phyloP scores from a whole-genome alignment of 2,888 invertebrate genomes.

The Tetragnatha montana region DNA sequence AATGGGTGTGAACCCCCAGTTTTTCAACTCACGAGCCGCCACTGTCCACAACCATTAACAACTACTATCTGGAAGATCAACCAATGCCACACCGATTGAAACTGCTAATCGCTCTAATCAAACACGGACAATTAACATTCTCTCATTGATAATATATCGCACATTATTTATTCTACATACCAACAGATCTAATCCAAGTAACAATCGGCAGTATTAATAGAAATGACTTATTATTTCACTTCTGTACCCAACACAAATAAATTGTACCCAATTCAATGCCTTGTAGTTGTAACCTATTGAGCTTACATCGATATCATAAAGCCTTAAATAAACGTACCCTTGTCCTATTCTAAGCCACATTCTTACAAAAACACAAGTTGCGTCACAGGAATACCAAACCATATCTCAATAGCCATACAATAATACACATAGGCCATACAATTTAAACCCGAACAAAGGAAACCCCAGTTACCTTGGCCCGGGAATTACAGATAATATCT shows the following conservation, averaged over 20 bases:
- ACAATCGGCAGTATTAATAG: too few species aligned
- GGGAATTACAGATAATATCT: constrained; percentile 28
- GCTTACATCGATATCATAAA: background rate
- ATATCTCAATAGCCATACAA: background rate
- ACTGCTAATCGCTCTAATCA: too few species aligned
- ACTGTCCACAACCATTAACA: too few species aligned
- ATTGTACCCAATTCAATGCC: background rate
- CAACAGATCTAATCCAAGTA: too few species aligned
- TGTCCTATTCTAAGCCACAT: background rate
- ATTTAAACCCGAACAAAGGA: constrained; percentile 30
- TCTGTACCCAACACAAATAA: background rate
- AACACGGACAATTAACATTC: too few species aligned
- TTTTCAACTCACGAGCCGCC: too few species aligned
- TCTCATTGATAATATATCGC: too few species aligned
- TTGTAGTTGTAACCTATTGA: background rate
- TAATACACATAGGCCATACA: background rate
- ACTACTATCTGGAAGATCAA: too few species aligned
- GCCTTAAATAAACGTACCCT: background rate
- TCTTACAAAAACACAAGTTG: background rate
- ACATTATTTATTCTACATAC: too few species aligned
- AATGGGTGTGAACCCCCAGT: too few species aligned
- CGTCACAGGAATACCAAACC: background rate
- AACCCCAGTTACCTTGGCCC: constrained; percentile 49
- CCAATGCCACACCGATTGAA: too few species aligned
- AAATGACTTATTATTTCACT: background rate